phyloP scores from a whole-genome alignment of 2,888 invertebrate genomes.

The Maniola hyperantus region DNA sequence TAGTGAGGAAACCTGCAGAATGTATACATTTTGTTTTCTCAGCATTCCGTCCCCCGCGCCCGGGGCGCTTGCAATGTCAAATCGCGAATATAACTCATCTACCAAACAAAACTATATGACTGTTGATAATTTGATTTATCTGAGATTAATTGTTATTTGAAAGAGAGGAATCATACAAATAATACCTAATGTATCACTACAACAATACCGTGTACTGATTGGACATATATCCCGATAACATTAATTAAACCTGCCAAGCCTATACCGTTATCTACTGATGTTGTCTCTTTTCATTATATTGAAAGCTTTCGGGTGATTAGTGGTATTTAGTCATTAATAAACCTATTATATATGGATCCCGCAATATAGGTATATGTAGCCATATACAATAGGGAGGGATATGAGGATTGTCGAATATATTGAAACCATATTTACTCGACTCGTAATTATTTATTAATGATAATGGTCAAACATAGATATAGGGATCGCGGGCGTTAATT shows the following conservation, averaged over 20 bases:
- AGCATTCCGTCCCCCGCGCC: too few species aligned
- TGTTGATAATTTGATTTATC: too few species aligned
- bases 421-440: background rate
- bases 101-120: too few species aligned
- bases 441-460: too few species aligned
- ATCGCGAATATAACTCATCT: too few species aligned
- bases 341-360: background rate
- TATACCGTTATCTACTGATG: conserved; percentile 41
- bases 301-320: conserved; percentile 45
- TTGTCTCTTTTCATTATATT: conserved; percentile 43
- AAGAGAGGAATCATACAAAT: background rate
- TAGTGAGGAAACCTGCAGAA: too few species aligned
- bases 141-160: background rate
- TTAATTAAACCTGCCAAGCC: conserved; percentile 39
- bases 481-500: too few species aligned
- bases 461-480: too few species aligned
- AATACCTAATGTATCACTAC: background rate
- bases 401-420: background rate
- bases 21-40: too few species aligned
- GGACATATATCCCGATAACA: conserved; percentile 13
- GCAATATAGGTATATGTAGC: background rate
- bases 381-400: background rate
- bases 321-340: conserved; percentile 18
- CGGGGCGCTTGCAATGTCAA: too few species aligned
- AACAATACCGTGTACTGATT: background rate